Percentiles rank a stretch among this genome's conserved stretches.
Conservation (phyloP, 2,797 vertebrate species). For the Sphaeramia orbicularis region DNA sequence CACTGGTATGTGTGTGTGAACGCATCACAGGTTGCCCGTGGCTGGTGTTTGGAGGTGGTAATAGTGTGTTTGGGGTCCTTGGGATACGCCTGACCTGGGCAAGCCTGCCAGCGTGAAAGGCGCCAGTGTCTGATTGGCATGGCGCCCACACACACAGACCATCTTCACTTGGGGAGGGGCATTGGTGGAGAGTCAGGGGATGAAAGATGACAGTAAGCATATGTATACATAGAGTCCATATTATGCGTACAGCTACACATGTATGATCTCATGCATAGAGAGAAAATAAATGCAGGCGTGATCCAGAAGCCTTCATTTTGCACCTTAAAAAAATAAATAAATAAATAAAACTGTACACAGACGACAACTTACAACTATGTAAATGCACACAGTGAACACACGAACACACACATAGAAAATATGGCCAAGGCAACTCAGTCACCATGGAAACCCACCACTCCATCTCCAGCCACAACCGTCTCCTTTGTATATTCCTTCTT, state of each 20-base stretch:
- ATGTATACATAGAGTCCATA: constrained; percentile 10
- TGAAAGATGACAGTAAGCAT: constrained; percentile 33
- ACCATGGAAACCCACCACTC: constrained; percentile 76
- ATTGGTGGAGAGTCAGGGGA: constrained; percentile 11
- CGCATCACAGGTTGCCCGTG: constrained; percentile 29
- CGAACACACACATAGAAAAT: constrained; percentile 22
- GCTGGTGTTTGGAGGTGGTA: constrained; percentile 55
- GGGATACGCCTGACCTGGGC: constrained; percentile 64
- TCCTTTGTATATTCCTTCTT: constrained; percentile 44
- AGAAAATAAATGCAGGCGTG: neutral
- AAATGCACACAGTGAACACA: constrained; percentile 31
- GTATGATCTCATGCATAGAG: constrained; percentile 4
- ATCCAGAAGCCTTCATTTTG: constrained; percentile 13
- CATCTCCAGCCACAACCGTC: constrained; percentile 49
- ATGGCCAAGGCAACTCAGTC: constrained; percentile 61
- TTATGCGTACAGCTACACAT: constrained; percentile 14
- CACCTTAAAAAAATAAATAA: constrained; percentile 22
- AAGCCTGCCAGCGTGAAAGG: constrained; percentile 61
- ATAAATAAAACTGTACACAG: neutral
- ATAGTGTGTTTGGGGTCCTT: constrained; percentile 44
- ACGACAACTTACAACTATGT: constrained; percentile 28
- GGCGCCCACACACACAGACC: constrained; percentile 42
- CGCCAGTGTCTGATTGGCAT: constrained; percentile 64
- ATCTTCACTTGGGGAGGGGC: constrained; percentile 4
- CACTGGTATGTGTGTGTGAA: constrained; percentile 23